Base-by-base conservation (phyloP, 2,888 invertebrate genomes). In the Punctoribates punctum region DNA sequence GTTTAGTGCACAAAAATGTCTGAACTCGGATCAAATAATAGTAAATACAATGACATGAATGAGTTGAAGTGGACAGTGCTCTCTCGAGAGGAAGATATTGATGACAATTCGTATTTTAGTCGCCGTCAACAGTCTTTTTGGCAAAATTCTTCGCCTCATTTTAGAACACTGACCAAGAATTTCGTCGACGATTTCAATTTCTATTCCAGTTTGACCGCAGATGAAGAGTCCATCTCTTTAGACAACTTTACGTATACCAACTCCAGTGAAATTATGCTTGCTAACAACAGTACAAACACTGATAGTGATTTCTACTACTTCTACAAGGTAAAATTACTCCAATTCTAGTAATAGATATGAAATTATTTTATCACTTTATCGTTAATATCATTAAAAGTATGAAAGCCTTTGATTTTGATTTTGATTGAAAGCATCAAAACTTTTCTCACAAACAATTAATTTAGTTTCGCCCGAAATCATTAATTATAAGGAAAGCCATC, bases 21-120 rank as follows among this genome's bases (percentile, higher is more conserved):
- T 67, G 38, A 67, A 9, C 38, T 67, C 1, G 15, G 13, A 17
- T 27, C 67, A 67, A 67, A 67, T 38, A 15, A 67, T 38, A 67
- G 67, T n/a, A 34, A 67, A 67, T 67, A 67, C 20, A 38, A 38
- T n/a, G 67, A 29, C 20, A 34, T 67, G 13, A 38, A 20, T 38
- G 67, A 67, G 38, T 34, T 67, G 8, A 67, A 67, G 67, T 67
- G 67, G 67, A 67, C 67, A 38, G 34, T 67, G 67, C 20, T 67
- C 67, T 34, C 38, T 20, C 17, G n/a, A 38, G 38, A 67, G 38
- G 67, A 67, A 67, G 67, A 67, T 67, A 67, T 67, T 38, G 67
- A 67, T 38, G 38, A 38, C 67, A n/a, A 20, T 34, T 15, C 34
- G 2, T 5, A 34, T 34, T 65, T 4, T 34, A 38, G 38, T 6